phyloP scores from a whole-genome alignment of 2,888 invertebrate species.

The Tipula helvola region DNA sequence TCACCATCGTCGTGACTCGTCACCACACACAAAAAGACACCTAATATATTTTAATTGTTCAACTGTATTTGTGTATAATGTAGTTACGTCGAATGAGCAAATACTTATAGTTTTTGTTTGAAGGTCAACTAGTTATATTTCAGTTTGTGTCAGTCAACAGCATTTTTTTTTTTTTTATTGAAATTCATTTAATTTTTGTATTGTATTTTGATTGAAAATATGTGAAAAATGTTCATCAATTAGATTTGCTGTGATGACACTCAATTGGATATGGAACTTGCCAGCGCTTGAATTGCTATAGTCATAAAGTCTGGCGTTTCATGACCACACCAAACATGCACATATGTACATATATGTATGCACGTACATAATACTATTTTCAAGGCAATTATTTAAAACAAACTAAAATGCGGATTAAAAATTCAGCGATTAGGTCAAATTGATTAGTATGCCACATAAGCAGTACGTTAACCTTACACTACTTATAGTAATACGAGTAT shows the following conservation, averaged over 20 bases:
- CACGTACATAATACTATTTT: neutral
- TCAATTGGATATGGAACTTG: neutral
- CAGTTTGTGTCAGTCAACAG: neutral
- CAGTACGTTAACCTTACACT: neutral
- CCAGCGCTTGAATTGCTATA: neutral
- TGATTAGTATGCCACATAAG: neutral
- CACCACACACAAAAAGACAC: neutral
- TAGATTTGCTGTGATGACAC: neutral
- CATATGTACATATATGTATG: neutral
- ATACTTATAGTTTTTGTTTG: neutral
- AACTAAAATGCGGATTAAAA: neutral
- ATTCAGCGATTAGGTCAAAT: neutral
- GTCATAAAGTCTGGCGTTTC: neutral
- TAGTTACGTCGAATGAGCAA: neutral
- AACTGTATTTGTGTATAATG: neutral
- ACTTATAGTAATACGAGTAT: neutral
- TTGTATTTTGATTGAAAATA: neutral
- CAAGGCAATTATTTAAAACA: neutral
- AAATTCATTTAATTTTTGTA: neutral
- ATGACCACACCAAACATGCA: neutral
- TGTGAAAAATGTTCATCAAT: neutral
- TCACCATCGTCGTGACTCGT: neutral
- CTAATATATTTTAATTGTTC: neutral
- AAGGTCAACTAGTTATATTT: neutral
- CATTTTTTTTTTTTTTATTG: neutral